Evolutionary conservation across 2,797 vertebrate genomes (phyloP), one percentile per base, ranked within the genome.

Genomic region (Capromys pilorides): DNA sequence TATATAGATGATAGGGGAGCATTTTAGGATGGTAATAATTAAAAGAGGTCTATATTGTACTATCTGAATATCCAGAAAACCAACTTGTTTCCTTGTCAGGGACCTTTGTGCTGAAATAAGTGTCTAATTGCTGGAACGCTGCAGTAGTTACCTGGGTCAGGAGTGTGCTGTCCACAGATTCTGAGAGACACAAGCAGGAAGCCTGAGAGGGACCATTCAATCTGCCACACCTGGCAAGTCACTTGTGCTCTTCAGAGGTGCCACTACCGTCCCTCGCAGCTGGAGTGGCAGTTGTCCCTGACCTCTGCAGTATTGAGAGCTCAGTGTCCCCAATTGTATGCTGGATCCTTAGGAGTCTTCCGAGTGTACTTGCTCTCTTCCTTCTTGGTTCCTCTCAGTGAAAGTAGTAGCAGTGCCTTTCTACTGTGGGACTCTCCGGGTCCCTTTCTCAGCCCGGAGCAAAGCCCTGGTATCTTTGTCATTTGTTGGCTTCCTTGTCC

Each of bases 31-130:
- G 54, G 49, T 11, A 71, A 64, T 49, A 75, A 77, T 85, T 54
- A 64, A 88, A 86, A 77, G 12, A 31, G 86, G 8, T 57, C 24
- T 90, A 8, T n/a, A 69, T n/a, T 83, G 31, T 67, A 62, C 62
- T 86, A 31, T 88, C 85, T 33, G 66, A 41, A 73, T 73, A 75
- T 61, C 49, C 41, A 51, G 57, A 87, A 92, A 91, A 90, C 57
- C 69, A 51, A 59, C 51, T 54, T 2, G 10, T 7, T 94, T 81
- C 80, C 51, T 92, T 21, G 62, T 21, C 33, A 88, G 54, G 41
- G 49, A 83, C 41, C 41, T 93, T 82, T 41, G 33, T 96, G n/a
- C 57, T 92, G 45, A 83, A 92, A 51, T 93, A 24, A 81, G 5
- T 85, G 49, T 54, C 26, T 51, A 14, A 21, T 81, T 86, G 31